phyloP scores from a whole-genome alignment of 1,140 invertebrate species.

The Capitella teleta region DNA sequence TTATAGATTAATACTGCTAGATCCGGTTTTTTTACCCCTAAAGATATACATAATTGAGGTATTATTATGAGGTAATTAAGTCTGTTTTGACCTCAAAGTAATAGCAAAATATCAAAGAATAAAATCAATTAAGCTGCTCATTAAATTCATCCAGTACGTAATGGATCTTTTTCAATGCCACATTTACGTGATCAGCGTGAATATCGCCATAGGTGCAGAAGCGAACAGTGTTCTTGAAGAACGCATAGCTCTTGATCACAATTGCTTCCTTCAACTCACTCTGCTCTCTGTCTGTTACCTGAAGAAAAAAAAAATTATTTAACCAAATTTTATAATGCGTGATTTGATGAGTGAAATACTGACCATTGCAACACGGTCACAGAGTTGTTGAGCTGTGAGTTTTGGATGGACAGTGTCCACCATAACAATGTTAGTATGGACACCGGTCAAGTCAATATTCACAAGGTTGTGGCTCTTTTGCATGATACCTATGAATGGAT shows the following conservation, averaged over 20 bases:
- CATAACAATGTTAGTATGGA: slow-evolving; percentile 71
- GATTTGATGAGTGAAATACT: background rate
- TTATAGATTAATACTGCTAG: too few species aligned
- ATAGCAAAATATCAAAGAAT: background rate
- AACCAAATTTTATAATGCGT: background rate
- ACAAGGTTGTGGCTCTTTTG: slow-evolving; percentile 42
- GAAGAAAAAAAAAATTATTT: slow-evolving; percentile 15
- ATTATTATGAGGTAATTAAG: too few species aligned
- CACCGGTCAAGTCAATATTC: slow-evolving; percentile 51
- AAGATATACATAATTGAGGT: too few species aligned
- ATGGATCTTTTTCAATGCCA: slow-evolving; percentile 34
- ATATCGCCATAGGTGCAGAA: slow-evolving; percentile 60
- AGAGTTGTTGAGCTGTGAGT: slow-evolving; percentile 48
- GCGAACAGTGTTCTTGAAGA: slow-evolving; percentile 47
- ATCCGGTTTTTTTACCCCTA: too few species aligned
- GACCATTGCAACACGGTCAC: slow-evolving; percentile 32
- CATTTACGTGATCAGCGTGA: slow-evolving; percentile 48
- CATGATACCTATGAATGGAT: slow-evolving; percentile 47
- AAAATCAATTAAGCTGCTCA: background rate
- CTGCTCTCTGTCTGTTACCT: slow-evolving; percentile 47
- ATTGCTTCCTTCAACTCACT: slow-evolving; percentile 43
- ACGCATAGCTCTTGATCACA: slow-evolving; percentile 48
- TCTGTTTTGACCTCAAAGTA: too few species aligned
- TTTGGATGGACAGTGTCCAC: slow-evolving; percentile 48
- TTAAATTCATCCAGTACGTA: slow-evolving; percentile 31